These are phyloP conservation scores for Limnephilus lunatus DNA, from an alignment of 2,888 invertebrate species.

Conservation along the genomic window DNA sequence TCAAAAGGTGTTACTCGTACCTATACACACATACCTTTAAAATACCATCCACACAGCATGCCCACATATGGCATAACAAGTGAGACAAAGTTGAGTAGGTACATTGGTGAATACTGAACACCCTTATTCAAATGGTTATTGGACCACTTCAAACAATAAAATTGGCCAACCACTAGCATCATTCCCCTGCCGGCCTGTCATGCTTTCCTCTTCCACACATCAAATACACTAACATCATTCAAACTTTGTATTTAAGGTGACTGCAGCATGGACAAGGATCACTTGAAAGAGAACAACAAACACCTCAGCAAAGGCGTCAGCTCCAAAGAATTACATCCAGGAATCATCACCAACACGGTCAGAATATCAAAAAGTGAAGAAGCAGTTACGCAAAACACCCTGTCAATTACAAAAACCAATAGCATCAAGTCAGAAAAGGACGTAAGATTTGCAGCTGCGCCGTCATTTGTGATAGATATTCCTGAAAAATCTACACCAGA, in stretches of 20 bases:
- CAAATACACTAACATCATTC: background rate
- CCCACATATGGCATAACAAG: too few relatives aligned
- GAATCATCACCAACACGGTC: constrained; percentile 57
- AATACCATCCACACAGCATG: too few relatives aligned
- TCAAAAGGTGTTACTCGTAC: too few relatives aligned
- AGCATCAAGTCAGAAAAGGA: constrained; percentile 71
- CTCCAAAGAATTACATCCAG: constrained; percentile 58
- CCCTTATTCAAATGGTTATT: too few relatives aligned
- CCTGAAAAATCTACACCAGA: constrained; percentile 67
- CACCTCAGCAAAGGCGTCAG: constrained; percentile 47
- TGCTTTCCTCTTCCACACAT: background rate
- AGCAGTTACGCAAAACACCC: constrained; percentile 54
- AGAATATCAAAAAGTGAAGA: constrained; percentile 65
- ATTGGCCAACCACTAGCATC: background rate
- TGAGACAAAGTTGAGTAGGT: too few relatives aligned
- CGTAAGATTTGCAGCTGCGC: constrained; percentile 69
- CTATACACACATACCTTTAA: too few relatives aligned
- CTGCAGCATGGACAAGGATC: constrained; percentile 59
- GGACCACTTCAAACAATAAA: too few relatives aligned
- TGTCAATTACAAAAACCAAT: constrained; percentile 67
- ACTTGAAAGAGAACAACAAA: constrained; percentile 57
- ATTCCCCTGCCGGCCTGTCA: background rate
- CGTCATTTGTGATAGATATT: constrained; percentile 61
- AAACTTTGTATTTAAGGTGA: constrained; percentile 4
- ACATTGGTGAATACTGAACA: too few relatives aligned